phyloP scores from a whole-genome alignment of 2,797 vertebrate species.

The Novumbra hubbsi region DNA sequence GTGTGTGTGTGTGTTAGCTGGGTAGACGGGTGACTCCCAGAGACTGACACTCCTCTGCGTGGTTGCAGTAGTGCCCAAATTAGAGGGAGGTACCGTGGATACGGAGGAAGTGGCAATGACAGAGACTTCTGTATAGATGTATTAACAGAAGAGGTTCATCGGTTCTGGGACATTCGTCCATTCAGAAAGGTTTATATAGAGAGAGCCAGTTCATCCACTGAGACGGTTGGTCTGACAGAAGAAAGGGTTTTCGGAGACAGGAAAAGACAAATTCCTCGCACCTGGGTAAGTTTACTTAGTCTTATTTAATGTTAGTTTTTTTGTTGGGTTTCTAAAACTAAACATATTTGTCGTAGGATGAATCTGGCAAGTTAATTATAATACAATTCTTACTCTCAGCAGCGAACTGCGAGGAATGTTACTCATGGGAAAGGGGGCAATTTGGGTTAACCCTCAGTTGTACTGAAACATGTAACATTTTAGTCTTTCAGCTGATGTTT shows the following conservation, averaged over 20 bases:
- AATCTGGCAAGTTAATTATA: not conserved
- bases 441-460: not conserved
- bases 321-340: not conserved
- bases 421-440: too few relatives aligned
- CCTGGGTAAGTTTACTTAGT: not conserved
- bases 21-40: constrained; percentile 18
- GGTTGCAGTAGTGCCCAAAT: constrained; percentile 9
- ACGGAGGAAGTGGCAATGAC: not conserved
- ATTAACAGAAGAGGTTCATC: not conserved
- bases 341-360: not conserved
- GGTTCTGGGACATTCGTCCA: not conserved
- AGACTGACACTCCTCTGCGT: constrained; percentile 22
- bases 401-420: too few relatives aligned
- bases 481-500: too few relatives aligned
- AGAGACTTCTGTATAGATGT: not conserved
- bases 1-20: constrained; percentile 30
- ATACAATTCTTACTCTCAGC: too few relatives aligned
- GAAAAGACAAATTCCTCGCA: not conserved
- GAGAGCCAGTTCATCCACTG: not conserved
- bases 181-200: too few relatives aligned
- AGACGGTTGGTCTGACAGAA: not conserved
- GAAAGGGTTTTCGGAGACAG: not conserved
- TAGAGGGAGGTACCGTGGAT: not conserved
- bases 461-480: not conserved
- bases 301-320: not conserved